These are phyloP conservation scores for Anoplolepis gracilipes DNA, from an alignment of 1,140 invertebrate species.

Conservation along the genomic window DNA sequence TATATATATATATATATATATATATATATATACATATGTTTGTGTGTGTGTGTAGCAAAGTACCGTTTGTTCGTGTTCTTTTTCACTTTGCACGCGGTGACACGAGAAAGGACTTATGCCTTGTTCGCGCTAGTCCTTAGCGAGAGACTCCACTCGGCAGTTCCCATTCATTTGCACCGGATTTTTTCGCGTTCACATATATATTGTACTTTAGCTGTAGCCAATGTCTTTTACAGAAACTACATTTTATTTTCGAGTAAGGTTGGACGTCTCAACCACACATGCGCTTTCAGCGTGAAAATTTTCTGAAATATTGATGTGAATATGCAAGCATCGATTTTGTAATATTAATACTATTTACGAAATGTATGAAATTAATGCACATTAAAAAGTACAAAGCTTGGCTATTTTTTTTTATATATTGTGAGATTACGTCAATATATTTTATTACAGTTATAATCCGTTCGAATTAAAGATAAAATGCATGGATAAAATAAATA, in stretches of 20 bases:
- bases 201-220: background rate
- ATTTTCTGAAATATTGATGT: conserved; percentile 1
- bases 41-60: conserved; percentile 12
- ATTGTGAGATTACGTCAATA: background rate
- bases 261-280: background rate
- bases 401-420: background rate
- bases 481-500: conserved; percentile 9
- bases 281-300: background rate
- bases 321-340: background rate
- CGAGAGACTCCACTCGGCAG: conserved; percentile 35
- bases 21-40: background rate
- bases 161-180: conserved; percentile 68
- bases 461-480: background rate
- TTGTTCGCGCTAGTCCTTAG: conserved; percentile 65
- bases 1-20: background rate
- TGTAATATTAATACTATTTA: background rate
- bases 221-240: background rate
- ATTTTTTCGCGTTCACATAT: conserved; percentile 10
- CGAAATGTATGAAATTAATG: background rate
- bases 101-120: conserved; percentile 74
- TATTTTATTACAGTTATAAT: conserved; percentile 1
- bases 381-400: background rate
- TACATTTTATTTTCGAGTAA: conserved; percentile 21
- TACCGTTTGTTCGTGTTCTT: conserved; percentile 60
- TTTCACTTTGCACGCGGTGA: conserved; percentile 67